Percentiles rank a stretch among this genome's conserved stretches.
Conservation (phyloP, 2,888 invertebrate species). For the Scaptomyza parva region DNA sequence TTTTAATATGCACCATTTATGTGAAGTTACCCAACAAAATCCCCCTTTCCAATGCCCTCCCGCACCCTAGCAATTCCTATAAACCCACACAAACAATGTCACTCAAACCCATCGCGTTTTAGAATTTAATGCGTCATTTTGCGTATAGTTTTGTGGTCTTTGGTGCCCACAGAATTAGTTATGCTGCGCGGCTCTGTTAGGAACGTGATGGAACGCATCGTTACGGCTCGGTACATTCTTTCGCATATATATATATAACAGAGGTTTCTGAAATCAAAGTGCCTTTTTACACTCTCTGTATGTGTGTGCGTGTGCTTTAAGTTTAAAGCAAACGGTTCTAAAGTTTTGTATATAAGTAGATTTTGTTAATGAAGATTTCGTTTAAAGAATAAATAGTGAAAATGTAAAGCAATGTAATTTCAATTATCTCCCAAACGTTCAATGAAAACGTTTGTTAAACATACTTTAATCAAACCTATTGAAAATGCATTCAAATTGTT, state of each 20-base stretch:
- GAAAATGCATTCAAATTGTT: too few relatives aligned
- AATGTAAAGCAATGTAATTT: too few relatives aligned
- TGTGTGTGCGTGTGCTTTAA: too few relatives aligned
- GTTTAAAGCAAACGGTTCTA: not conserved
- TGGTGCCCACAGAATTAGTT: constrained; percentile 44
- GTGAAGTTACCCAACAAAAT: constrained; percentile 18
- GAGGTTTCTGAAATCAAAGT: constrained; percentile 39
- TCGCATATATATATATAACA: not conserved
- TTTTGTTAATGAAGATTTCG: too few relatives aligned
- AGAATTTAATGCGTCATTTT: constrained; percentile 52
- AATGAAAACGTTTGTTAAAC: too few relatives aligned
- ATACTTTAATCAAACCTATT: too few relatives aligned
- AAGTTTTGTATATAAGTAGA: not conserved
- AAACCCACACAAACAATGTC: not conserved
- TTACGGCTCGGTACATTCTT: constrained; percentile 24
- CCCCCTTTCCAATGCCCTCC: not conserved
- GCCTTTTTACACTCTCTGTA: not conserved
- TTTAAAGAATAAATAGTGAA: too few relatives aligned
- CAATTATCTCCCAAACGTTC: too few relatives aligned
- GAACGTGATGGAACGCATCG: constrained; percentile 25
- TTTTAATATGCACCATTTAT: constrained; percentile 80
- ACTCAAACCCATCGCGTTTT: not conserved
- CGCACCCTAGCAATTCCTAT: not conserved
- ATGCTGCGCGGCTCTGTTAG: constrained; percentile 34
- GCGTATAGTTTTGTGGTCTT: constrained; percentile 38